A percentile compares a stretch with the other conserved stretches of the same genome.
Conservation (phyloP, 2,888 invertebrate species). For the Phytoseiulus persimilis region DNA sequence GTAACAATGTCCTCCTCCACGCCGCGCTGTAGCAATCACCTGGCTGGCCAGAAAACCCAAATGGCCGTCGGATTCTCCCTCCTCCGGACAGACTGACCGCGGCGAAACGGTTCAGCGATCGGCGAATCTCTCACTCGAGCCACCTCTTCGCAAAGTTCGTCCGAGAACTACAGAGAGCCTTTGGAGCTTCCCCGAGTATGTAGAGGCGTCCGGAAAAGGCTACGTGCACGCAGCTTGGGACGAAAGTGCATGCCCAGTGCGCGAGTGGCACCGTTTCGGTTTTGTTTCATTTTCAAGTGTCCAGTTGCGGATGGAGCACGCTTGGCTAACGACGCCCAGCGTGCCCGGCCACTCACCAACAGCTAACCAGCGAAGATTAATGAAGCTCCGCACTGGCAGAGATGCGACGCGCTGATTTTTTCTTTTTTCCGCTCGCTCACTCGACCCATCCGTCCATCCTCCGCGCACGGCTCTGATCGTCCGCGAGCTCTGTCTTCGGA, state of each 20-base stretch:
- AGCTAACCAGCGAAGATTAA: constrained; percentile 5
- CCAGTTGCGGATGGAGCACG: not conserved
- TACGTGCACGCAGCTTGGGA: not conserved
- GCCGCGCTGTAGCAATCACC: not conserved
- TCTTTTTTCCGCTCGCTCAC: not conserved
- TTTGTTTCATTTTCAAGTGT: not conserved
- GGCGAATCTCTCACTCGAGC: not conserved
- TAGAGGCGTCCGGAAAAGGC: too few relatives aligned
- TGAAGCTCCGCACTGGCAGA: not conserved
- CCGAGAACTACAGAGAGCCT: too few relatives aligned
- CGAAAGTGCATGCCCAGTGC: not conserved
- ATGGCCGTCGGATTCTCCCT: not conserved
- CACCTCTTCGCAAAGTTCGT: not conserved
- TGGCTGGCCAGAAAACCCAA: not conserved
- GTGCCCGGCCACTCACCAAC: not conserved
- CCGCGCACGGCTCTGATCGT: not conserved
- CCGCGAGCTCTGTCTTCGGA: not conserved
- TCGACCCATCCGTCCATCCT: not conserved
- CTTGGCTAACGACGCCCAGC: not conserved
- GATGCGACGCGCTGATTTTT: not conserved
- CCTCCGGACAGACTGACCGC: not conserved
- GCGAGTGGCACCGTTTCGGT: not conserved
- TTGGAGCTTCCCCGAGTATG: too few relatives aligned
- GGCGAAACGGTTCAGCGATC: not conserved
- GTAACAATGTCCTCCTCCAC: not conserved